Evolutionary conservation across 2,797 vertebrate species (phyloP), one percentile per base, ranked within the genome.

Genomic region (Neoniphon sammara): DNA sequence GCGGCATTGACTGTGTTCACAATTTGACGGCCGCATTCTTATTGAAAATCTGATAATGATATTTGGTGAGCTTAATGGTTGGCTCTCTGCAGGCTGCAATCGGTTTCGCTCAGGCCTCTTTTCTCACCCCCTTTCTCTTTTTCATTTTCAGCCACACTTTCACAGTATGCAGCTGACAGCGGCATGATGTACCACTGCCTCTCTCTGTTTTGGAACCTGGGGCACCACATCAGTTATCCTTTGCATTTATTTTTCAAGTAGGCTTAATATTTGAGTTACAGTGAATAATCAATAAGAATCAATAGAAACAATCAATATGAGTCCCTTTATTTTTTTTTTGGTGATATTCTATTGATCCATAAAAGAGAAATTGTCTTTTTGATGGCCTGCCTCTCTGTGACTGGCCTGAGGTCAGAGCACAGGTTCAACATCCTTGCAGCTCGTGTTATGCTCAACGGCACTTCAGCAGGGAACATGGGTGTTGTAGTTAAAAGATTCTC

Each of bases 11-110:
- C 83, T 84, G 73, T 75, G 72, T 73, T 83, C 86, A 70, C 78
- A 85, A 85, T 83, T 82, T 80, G 82, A 91, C 81, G 71, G 87
- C 77, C 85, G 73, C 89, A 86, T 84, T 80, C 82, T 87, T 88
- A 91, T 88, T 91, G 91, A 87, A 90, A 90, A 84, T 83, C 85
- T 83, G 75, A 90, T 91, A 88, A 91, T 88, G 86, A 89, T 87
- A 91, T 91, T 91, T 90, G 80, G 83, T 59, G 80, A 88, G 84
- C 84, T 83, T 91, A 91, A 90, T 88, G 84, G 83, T 78, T n/a
- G 81, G 77, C 78, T 72, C 88, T 88, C 89, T 88, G 85, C 87
- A 84, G 88, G 86, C 85, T 65, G 83, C 84, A 80, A 91, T 90
- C 89, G 81, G 83, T 89, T 82, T 88, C 80, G 83, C 85, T 89